Base-by-base conservation (phyloP, 2,797 vertebrate species). In the Galago senegalensis region DNA sequence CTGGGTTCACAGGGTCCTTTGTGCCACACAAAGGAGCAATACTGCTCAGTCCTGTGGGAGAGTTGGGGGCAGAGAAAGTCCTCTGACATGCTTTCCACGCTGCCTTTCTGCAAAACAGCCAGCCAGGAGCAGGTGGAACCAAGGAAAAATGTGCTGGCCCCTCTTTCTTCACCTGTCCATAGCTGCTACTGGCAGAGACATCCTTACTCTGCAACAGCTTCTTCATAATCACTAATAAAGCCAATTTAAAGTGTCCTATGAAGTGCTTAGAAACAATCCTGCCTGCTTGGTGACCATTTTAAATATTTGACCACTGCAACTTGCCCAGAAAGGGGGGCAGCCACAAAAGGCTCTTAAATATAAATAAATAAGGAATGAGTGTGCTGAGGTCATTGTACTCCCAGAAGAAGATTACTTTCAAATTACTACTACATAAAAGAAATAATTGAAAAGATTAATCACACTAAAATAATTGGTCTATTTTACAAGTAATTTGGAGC, bases 401-500 rank as follows among this genome's bases (percentile, higher is more conserved):
- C 89, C 89, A 46, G 93, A 93, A 97, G 96, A 93, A 97, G 96
- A 97, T 91, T 96, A 92, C n/a, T 97, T 98, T 94, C 95, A 96
- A 97, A 98, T 98, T 98, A 97, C 95, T 93, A 81, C 92, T 97
- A 95, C 97, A 98, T 95, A 95, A 97, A 98, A 96, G 93, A 94
- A 98, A 96, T 98, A 98, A 98, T 98, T 98, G 96, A 97, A 98
- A 98, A 97, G 97, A 98, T 98, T 98, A 98, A 98, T 95, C 93
- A 94, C 94, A 97, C 80, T 97, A 94, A 98, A 98, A 97, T 97
- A 98, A 98, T 98, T 98, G 97, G 96, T 97, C 98, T 98, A 96
- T 98, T 98, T 96, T 97, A 98, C 97, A 96, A 98, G 97, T 98
- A 98, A 98, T 98, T 97, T 98, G 98, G 97, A 96, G 95, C 95